Evolutionary conservation across 2,888 invertebrate genomes (phyloP), one percentile per base, ranked within the genome.

Genomic region (Ornithoptera priamus): DNA sequence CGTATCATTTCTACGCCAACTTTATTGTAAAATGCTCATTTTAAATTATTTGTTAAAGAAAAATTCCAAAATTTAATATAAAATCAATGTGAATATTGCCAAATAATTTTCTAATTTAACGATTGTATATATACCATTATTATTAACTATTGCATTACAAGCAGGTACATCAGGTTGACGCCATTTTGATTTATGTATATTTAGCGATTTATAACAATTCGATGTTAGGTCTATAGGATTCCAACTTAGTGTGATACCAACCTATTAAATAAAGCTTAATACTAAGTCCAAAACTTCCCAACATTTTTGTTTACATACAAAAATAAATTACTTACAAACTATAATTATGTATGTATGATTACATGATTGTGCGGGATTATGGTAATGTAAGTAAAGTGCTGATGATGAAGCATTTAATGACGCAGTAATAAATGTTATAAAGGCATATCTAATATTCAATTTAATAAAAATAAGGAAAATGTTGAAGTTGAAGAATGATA

Each of bases 291-390:
- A 69, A 69, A 36, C 73, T 72, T 53, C 15, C 46, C 53, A 53
- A 53, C 68, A 73, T 57, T 65, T 39, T 57, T 59, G 57, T 64
- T 63, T 69, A 62, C 62, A 66, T 70, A 70, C 67, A 70, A 73
- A 70, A 73, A 70, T 71, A 73, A 71, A 71, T 67, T 59, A 68
- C 71, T 65, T 65, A 68, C 58, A 22, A 62, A 22, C 64, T 70
- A 70, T 56, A 69, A 39, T 62, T 65, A 67, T 63, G 30, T 59
- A 53, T 58, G 62, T 24, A 20, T 24, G 20, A 63, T 20, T 68
- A 63, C 63, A 72, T 62, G 68, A 59, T 50, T 57, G 70, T 64
- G 66, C 24, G 70, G 63, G 63, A 61, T 57, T 68, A 63, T 17
- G 53, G 42, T 63, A 67, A 61, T 18, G 67, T 39, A 22, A 22